Conservation (phyloP, 1,140 invertebrate species). For the Lepidurus arcticus region DNA sequence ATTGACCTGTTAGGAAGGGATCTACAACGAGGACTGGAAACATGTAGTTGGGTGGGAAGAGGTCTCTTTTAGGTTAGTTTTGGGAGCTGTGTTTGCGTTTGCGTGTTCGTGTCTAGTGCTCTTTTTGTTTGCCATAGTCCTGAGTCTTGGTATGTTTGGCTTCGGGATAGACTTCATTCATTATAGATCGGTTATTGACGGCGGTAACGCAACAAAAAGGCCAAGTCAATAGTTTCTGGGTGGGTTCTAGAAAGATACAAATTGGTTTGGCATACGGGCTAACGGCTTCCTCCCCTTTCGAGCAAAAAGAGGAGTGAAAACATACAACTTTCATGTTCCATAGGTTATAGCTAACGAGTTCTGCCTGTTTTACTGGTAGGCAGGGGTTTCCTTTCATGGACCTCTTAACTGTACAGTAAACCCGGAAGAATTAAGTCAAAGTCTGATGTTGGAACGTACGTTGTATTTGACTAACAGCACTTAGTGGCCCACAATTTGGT, state of each 20-base stretch:
- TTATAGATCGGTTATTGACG: conserved; percentile 5
- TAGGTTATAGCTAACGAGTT: no score
- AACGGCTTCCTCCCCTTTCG: neutral
- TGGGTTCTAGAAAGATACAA: neutral
- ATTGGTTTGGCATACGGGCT: neutral
- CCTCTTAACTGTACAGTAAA: neutral
- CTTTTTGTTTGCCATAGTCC: neutral
- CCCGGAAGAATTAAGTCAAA: neutral
- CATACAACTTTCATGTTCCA: neutral
- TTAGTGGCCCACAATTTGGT: neutral
- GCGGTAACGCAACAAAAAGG: conserved; percentile 1
- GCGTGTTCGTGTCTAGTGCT: neutral
- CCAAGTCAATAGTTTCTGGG: conserved; percentile 1
- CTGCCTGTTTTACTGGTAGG: no score
- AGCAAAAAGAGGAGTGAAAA: neutral
- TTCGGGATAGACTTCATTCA: neutral
- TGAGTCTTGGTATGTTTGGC: neutral
- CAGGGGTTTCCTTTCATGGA: no score
- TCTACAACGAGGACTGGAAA: neutral
- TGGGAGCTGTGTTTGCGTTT: neutral
- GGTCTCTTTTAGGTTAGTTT: neutral
- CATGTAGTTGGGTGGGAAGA: neutral
- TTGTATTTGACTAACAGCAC: neutral
- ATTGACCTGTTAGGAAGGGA: neutral
- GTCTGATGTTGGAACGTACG: neutral